Evolutionary conservation across 1,140 invertebrate genomes (phyloP).

Genomic region (Danaus plexippus): DNA sequence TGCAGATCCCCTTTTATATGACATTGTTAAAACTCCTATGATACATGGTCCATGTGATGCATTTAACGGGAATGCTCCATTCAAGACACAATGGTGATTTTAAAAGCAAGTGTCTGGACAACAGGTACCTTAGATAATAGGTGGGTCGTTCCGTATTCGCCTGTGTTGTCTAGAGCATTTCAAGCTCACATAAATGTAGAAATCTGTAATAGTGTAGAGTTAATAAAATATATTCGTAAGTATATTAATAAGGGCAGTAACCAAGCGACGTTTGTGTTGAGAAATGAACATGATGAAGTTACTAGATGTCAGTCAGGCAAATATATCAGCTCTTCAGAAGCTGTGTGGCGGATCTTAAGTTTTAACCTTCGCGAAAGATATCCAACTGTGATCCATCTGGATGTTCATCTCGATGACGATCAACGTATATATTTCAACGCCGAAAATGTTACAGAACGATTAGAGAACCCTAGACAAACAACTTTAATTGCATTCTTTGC

Average conservation of each 20-base stretch:
- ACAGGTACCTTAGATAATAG: constrained; percentile 12
- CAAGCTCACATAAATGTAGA: constrained; percentile 20
- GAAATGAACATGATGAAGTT: constrained; percentile 22
- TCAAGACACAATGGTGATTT: constrained; percentile 11
- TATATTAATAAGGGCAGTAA: constrained; percentile 21
- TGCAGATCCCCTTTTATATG: constrained; percentile 42
- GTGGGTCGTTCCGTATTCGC: constrained; percentile 23
- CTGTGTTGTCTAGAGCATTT: constrained; percentile 18
- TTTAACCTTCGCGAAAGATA: constrained; percentile 57
- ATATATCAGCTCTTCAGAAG: constrained; percentile 43
- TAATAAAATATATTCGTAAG: constrained; percentile 4
- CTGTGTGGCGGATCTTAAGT: constrained; percentile 57
- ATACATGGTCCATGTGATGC: constrained; percentile 31
- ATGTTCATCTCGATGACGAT: constrained; percentile 29
- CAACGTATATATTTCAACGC: constrained; percentile 29
- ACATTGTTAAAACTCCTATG: constrained; percentile 24
- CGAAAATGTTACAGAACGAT: constrained; percentile 23
- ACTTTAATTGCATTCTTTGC: constrained; percentile 32
- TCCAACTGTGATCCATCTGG: constrained; percentile 54
- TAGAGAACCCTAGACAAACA: constrained; percentile 27
- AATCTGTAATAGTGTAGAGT: constrained; percentile 16
- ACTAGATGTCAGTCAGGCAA: constrained; percentile 43
- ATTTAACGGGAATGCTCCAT: not conserved
- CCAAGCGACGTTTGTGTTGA: constrained; percentile 17
- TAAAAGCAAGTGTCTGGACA: too few relatives aligned